A percentile compares a stretch with the other conserved stretches of the same genome.
These are phyloP conservation scores for Orgyia antiqua DNA, from an alignment of 2,888 invertebrate species.

Conservation along the genomic window DNA sequence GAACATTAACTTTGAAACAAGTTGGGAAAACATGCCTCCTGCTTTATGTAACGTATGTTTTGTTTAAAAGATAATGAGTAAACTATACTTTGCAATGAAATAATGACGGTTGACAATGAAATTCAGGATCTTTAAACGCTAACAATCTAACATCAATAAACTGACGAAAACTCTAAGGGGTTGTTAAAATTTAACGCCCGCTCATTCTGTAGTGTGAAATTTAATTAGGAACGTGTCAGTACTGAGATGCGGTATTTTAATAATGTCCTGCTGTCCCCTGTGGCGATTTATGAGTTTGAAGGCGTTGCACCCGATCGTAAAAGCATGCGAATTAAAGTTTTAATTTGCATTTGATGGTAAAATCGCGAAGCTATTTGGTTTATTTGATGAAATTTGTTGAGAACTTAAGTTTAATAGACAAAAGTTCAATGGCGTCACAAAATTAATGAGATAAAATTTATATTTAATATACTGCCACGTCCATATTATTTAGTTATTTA, in stretches of 20 bases:
- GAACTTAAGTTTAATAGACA: slow-evolving; percentile 2
- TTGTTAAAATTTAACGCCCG: slow-evolving; percentile 61
- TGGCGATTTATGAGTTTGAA: slow-evolving; percentile 51
- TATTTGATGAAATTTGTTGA: slow-evolving; percentile 2
- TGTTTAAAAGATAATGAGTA: too few relatives aligned
- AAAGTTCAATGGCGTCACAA: too few relatives aligned
- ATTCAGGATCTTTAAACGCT: slow-evolving; percentile 8
- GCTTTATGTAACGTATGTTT: too few relatives aligned
- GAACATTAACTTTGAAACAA: too few relatives aligned
- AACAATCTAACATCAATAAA: slow-evolving; percentile 38
- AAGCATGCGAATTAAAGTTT: slow-evolving; percentile 46
- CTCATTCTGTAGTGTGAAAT: slow-evolving; percentile 58
- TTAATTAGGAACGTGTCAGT: slow-evolving; percentile 64
- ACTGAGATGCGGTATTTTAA: slow-evolving; percentile 64
- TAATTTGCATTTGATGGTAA: slow-evolving; percentile 38
- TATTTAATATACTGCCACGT: too few relatives aligned
- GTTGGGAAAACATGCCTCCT: too few relatives aligned
- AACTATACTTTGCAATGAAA: too few relatives aligned
- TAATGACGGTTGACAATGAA: slow-evolving; percentile 4
- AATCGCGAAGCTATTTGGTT: slow-evolving; percentile 9
- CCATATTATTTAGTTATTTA: too few relatives aligned
- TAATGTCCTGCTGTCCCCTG: slow-evolving; percentile 53
- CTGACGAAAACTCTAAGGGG: slow-evolving; percentile 56
- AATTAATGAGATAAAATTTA: too few relatives aligned
- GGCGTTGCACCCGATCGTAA: slow-evolving; percentile 42